A percentile compares a stretch with the other conserved stretches of the same genome.
Conservation (phyloP, 2,113 vertebrate species). For the Sigmodon hispidus region DNA sequence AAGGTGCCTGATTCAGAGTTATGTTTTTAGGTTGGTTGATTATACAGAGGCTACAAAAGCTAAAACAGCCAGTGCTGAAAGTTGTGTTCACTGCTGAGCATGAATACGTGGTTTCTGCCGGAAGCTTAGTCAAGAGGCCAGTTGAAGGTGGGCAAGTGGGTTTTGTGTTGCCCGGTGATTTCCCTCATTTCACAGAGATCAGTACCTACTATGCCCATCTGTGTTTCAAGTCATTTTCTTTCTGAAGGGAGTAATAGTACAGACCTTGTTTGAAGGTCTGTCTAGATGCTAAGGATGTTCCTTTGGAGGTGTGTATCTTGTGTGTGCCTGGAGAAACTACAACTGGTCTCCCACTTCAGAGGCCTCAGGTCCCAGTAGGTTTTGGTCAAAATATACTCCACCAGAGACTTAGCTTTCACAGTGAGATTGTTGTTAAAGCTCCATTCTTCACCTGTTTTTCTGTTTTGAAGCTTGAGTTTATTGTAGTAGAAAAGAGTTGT, state of each 20-base stretch:
- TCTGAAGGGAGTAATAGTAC: background rate
- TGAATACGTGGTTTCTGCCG: background rate
- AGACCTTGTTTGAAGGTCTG: constrained; percentile 3
- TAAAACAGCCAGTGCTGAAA: background rate
- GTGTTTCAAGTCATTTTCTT: background rate
- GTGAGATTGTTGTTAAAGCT: constrained; percentile 16
- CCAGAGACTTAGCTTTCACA: constrained; percentile 6
- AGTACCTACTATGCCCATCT: background rate
- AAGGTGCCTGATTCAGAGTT: background rate
- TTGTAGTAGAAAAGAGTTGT: background rate
- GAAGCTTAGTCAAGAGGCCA: background rate
- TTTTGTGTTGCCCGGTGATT: background rate
- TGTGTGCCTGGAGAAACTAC: background rate
- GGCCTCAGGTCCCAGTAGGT: background rate
- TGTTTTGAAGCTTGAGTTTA: constrained; percentile 49
- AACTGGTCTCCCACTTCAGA: background rate
- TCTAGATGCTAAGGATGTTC: background rate
- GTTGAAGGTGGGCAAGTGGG: background rate
- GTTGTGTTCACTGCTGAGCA: background rate
- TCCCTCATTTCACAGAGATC: background rate
- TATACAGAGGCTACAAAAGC: background rate
- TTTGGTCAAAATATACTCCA: background rate
- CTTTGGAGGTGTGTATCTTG: background rate
- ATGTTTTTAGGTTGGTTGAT: constrained; percentile 12
- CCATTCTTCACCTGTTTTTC: constrained; percentile 48